Evolutionary conservation across 1,140 invertebrate genomes (phyloP).

Genomic region (Drosophila tropicalis): DNA sequence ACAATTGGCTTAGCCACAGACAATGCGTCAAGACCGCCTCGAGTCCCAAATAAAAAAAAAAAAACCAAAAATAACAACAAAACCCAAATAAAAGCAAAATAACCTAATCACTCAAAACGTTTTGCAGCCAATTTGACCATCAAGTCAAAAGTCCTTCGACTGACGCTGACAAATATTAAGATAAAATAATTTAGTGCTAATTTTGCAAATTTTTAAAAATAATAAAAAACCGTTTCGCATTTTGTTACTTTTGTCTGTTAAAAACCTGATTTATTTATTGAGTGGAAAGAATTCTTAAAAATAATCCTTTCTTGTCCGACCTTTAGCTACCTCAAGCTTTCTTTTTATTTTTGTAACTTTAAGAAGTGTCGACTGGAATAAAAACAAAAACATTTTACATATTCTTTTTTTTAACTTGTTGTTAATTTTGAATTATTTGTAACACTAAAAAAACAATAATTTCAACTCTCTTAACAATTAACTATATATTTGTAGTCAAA

Average conservation of each 20-base stretch:
- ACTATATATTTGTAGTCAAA: no score
- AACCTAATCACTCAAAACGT: slow-evolving; percentile 6
- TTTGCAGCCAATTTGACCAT: slow-evolving; percentile 9
- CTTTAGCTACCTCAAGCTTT: no score
- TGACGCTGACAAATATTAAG: slow-evolving; percentile 7
- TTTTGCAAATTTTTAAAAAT: no score
- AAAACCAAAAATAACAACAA: not conserved
- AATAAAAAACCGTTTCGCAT: not conserved
- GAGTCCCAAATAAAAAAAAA: not conserved
- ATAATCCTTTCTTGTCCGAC: no score
- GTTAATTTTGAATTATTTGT: no score
- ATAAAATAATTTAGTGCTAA: slow-evolving; percentile 5
- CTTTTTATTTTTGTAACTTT: no score
- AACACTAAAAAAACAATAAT: no score
- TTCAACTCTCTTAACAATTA: no score
- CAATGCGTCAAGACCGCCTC: slow-evolving; percentile 27
- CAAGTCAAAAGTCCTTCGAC: slow-evolving; percentile 9
- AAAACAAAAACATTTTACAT: no score
- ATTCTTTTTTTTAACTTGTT: no score
- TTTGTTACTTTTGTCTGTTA: not conserved
- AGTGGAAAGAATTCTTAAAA: not conserved
- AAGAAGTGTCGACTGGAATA: no score
- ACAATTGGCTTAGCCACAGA: slow-evolving; percentile 16
- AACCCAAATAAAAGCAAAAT: no score
- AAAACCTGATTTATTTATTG: not conserved